Conservation (phyloP, 2,888 invertebrate genomes). For the Dorcus hopei region DNA sequence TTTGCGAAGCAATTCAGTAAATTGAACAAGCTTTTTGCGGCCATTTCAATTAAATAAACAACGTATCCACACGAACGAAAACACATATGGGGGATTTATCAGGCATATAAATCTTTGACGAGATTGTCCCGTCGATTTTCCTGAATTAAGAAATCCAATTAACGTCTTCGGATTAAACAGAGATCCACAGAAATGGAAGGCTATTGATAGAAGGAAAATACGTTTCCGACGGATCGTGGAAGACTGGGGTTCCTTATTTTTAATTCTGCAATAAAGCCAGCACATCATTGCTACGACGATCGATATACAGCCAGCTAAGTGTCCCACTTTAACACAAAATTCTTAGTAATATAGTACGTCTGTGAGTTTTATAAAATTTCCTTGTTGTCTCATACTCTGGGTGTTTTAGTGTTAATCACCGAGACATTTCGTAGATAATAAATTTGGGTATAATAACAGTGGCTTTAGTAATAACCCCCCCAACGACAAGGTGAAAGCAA, state of each 20-base stretch:
- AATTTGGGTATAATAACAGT: too few relatives aligned
- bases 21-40: background rate
- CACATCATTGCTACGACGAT: slow-evolving; percentile 7
- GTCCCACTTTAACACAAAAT: too few relatives aligned
- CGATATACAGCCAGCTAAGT: too few relatives aligned
- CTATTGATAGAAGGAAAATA: too few relatives aligned
- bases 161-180: background rate
- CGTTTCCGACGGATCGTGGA: slow-evolving; percentile 9
- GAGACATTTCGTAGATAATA: too few relatives aligned
- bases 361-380: too few relatives aligned
- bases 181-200: too few relatives aligned
- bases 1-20: background rate
- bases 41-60: background rate
- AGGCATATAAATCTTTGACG: background rate
- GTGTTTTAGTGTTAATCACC: too few relatives aligned
- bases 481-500: too few relatives aligned
- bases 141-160: background rate
- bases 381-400: too few relatives aligned
- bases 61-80: background rate
- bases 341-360: too few relatives aligned
- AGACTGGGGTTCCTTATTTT: slow-evolving; percentile 16
- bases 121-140: background rate
- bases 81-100: background rate
- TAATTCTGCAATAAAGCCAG: slow-evolving; percentile 21
- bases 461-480: too few relatives aligned